These are phyloP conservation scores for Dendrocincla fuliginosa DNA, from an alignment of 2,797 vertebrate genomes.

Conservation along the genomic window DNA sequence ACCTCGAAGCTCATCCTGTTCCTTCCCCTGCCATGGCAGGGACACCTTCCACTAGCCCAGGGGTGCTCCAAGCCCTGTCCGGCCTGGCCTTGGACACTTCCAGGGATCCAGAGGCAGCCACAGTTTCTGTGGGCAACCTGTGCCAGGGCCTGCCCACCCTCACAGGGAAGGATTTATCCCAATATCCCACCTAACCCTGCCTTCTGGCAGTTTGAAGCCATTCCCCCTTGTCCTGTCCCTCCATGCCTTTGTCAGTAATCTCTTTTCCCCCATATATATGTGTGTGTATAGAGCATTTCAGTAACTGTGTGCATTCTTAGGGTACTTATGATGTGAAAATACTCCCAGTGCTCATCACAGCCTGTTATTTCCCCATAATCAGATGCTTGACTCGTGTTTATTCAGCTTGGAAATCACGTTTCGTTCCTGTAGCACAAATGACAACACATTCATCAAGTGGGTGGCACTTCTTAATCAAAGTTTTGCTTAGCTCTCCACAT, in stretches of 20 bases:
- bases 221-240: not conserved
- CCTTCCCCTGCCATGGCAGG: not conserved
- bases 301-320: not conserved
- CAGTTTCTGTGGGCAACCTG: not conserved
- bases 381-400: not conserved
- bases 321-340: not conserved
- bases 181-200: rapidly evolving
- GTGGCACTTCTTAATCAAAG: not conserved
- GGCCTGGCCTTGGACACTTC: rapidly evolving
- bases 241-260: not conserved
- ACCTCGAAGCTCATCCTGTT: not conserved
- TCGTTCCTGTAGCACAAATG: not conserved
- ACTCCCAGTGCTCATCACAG: not conserved
- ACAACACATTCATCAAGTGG: not conserved
- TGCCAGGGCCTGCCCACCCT: not conserved
- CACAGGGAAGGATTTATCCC: rapidly evolving
- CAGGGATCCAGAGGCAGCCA: not conserved
- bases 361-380: not conserved
- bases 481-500: not conserved
- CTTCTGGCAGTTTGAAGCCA: not conserved
- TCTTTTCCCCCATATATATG: no score
- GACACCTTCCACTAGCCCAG: not conserved
- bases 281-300: not conserved
- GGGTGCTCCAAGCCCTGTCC: rapidly evolving
- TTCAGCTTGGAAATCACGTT: not conserved